Base-by-base conservation (phyloP, 2,797 vertebrate genomes). In the Adrianichthys oophorus region DNA sequence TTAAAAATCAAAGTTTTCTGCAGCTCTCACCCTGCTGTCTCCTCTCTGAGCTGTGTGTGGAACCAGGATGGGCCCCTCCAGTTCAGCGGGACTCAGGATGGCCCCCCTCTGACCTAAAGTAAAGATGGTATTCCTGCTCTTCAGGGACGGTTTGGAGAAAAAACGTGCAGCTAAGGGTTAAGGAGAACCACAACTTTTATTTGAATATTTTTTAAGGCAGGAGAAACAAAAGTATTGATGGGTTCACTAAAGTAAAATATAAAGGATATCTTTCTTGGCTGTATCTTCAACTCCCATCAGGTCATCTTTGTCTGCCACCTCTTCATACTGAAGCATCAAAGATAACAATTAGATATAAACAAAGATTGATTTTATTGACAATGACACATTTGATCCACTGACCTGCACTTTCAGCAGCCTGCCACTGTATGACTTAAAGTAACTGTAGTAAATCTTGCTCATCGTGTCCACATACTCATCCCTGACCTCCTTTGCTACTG, bases 221-320 rank as follows among this genome's bases (percentile, higher is more conserved):
- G 5, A 16, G 4, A 41, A 12, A 41, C 40, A 13, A 41, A 41
- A 41, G 15, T 13, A 15, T 7, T 26, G 7, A 26, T 6, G 26
- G 26, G 2, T 26, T 26, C 26, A 26, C 5, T 26, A 4, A 37
- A 12, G 43, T 18, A 3, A 17, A 23, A 15, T 1, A 21, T 10
- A 32, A 86, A 94, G 92, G 93, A 95, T 95, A 98, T 92, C 95
- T 88, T 97, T 97, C 85, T 95, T 97, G 47, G 95, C 95, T 0
- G 95, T 98, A 78, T 98, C 96, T 70, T 98, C 96, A 1, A 96
- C 94, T 0, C 96, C 96, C 96, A 97, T 98, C 53, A 98, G 91
- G 59, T 97, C 95, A 0, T 97, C 96, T 74, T 98, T 98, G 69
- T 98, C 95, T 0, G 96, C 96, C 0, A 98, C 96, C 52, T 98